phyloP scores from a whole-genome alignment of 2,797 vertebrate genomes.

The Myotis planiceps region DNA sequence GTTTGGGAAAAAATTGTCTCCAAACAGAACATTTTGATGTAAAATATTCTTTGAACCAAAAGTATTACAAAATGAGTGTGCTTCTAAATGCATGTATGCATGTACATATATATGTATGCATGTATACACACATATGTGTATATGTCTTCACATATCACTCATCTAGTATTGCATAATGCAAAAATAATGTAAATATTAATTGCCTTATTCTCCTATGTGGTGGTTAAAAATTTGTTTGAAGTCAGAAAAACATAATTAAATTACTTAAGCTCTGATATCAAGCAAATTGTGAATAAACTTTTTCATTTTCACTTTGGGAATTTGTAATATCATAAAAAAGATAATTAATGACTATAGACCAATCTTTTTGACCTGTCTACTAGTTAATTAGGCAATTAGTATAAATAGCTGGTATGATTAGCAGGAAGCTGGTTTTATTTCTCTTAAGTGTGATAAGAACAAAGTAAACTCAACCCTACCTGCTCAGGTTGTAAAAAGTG shows the following conservation, averaged over 20 bases:
- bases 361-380: background rate
- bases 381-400: constrained; percentile 64
- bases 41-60: constrained; percentile 37
- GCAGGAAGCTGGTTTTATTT: constrained; percentile 30
- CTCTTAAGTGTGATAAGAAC: background rate
- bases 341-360: background rate
- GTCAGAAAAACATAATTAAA: constrained; percentile 15
- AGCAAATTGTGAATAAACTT: background rate
- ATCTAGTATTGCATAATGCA: background rate
- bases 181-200: background rate
- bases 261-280: constrained; percentile 1
- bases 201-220: background rate
- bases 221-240: constrained; percentile 7
- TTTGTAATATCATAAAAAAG: constrained; percentile 23
- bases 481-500: constrained; percentile 2
- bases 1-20: constrained; percentile 34
- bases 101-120: background rate
- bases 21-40: constrained; percentile 14
- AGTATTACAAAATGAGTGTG: background rate
- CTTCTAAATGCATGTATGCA: background rate
- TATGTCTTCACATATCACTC: background rate
- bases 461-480: background rate
- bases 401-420: constrained; percentile 3
- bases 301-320: background rate
- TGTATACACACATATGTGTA: background rate